Conservation (phyloP, 2,113 vertebrate genomes). For the Planiliza haematocheilus region DNA sequence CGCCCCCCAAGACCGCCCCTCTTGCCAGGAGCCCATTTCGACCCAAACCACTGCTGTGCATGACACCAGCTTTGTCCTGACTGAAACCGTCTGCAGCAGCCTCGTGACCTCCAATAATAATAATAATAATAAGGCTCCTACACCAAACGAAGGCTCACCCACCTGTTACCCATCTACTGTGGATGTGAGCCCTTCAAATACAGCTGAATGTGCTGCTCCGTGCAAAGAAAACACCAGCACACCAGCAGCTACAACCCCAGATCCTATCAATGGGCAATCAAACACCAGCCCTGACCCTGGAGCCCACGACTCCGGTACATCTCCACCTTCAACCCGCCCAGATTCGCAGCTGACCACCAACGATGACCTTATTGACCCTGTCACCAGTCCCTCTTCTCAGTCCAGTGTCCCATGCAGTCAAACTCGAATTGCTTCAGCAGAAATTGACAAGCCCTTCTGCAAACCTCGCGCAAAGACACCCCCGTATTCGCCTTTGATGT, state of each 20-base stretch:
- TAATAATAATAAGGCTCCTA: slow-evolving; percentile 3
- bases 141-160: slow-evolving; percentile 40
- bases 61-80: slow-evolving; percentile 13
- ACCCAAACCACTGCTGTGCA: background rate
- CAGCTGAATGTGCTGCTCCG: slow-evolving; percentile 3
- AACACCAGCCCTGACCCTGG: slow-evolving; percentile 7
- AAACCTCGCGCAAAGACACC: slow-evolving; percentile 47
- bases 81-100: slow-evolving; percentile 27
- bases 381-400: slow-evolving; percentile 54
- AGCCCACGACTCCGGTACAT: background rate
- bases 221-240: background rate
- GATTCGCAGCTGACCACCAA: slow-evolving; percentile 20
- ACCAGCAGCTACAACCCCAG: background rate
- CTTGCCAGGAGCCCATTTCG: slow-evolving; percentile 16
- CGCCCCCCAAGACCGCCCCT: slow-evolving; percentile 45
- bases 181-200: slow-evolving; percentile 7
- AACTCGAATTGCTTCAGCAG: slow-evolving; percentile 40
- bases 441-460: slow-evolving; percentile 63
- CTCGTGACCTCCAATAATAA: slow-evolving; percentile 39
- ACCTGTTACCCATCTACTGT: slow-evolving; percentile 1
- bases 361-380: slow-evolving; percentile 17
- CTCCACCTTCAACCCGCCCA: slow-evolving; percentile 3
- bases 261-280: background rate
- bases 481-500: slow-evolving; percentile 43
- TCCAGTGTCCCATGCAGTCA: slow-evolving; percentile 34